Conservation (phyloP, 2,113 vertebrate species). For the Euleptes europaea region DNA sequence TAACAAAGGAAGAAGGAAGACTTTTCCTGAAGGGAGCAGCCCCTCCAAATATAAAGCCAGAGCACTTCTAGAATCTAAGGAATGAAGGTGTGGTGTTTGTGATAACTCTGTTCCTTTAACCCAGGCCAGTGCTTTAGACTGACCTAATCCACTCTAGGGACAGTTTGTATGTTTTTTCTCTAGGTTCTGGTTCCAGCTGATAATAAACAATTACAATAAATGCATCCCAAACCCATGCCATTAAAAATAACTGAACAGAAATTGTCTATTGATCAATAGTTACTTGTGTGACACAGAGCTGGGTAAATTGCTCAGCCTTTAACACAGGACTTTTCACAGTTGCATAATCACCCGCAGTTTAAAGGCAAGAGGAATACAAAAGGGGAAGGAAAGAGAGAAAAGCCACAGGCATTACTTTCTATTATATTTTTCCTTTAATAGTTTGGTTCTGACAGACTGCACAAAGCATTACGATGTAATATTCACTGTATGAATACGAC, state of each 20-base stretch:
- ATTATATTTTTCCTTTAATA: constrained; percentile 30
- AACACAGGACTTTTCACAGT: constrained; percentile 52
- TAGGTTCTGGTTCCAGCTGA: constrained; percentile 41
- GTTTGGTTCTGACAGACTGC: constrained; percentile 51
- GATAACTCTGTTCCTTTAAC: too few relatives aligned
- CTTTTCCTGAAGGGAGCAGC: too few relatives aligned
- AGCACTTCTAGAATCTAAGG: too few relatives aligned
- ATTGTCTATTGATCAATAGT: constrained; percentile 63
- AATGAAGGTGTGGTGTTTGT: too few relatives aligned
- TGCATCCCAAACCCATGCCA: constrained; percentile 41
- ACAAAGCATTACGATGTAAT: constrained; percentile 24
- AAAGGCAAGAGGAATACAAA: constrained; percentile 44
- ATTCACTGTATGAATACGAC: background rate
- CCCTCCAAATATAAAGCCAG: too few relatives aligned
- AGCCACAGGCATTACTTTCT: constrained; percentile 2
- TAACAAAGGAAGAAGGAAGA: too few relatives aligned
- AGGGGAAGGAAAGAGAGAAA: constrained; percentile 26
- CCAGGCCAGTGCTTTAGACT: too few relatives aligned
- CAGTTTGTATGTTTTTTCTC: constrained; percentile 30
- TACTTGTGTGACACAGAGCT: constrained; percentile 54
- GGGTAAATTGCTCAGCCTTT: constrained; percentile 66
- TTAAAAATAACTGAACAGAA: constrained; percentile 39
- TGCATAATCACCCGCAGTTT: constrained; percentile 52
- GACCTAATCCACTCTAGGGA: too few relatives aligned
- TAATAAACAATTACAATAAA: constrained; percentile 62